Evolutionary conservation across 2,888 invertebrate species (phyloP), one percentile per base, ranked within the genome.

Genomic region (Arge pagana): DNA sequence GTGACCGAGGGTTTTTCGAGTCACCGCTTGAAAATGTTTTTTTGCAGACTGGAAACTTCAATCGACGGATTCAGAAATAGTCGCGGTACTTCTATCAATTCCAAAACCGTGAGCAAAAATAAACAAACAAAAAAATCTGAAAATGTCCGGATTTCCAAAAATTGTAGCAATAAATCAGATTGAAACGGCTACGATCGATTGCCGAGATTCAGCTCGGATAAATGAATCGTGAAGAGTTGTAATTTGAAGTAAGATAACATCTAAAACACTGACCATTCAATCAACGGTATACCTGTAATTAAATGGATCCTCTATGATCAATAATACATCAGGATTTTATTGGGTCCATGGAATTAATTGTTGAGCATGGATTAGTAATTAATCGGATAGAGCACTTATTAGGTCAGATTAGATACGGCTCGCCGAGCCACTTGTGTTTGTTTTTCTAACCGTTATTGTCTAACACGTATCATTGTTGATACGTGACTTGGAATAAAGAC

Each of bases 281-380:
- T 45, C 45, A 45, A 45, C 45, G 31, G 23, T 26, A 13, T 23
- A 23, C 33, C 31, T 45, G 33, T 45, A 33, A 45, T 45, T 45
- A 45, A 33, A 33, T 33, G 33, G 13, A 15, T 33, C 18, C 43
- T 62, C 57, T 55, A 52, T 41, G 50, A 40, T 51, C 49, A 50
- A 58, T 57, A 53, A 53, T 56, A 57, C 51, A 54, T 59, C 57
- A 55, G 41, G 59, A 52, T 56, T 57, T 57, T 43, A 53, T 48
- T 52, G 37, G 42, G 54, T 50, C 48, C 39, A 52, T 45, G 54
- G 53, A 35, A 49, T 55, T 62, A 58, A 62, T 62, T 62, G 57
- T 54, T 52, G 56, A 55, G 56, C 55, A 52, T 57, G 54, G 59
- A 60, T 62, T 56, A 56, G 54, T 54, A 55, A 57, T 59, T 59